Evolutionary conservation across 2,797 vertebrate species (phyloP).

Genomic region (Peromyscus nudipes): DNA sequence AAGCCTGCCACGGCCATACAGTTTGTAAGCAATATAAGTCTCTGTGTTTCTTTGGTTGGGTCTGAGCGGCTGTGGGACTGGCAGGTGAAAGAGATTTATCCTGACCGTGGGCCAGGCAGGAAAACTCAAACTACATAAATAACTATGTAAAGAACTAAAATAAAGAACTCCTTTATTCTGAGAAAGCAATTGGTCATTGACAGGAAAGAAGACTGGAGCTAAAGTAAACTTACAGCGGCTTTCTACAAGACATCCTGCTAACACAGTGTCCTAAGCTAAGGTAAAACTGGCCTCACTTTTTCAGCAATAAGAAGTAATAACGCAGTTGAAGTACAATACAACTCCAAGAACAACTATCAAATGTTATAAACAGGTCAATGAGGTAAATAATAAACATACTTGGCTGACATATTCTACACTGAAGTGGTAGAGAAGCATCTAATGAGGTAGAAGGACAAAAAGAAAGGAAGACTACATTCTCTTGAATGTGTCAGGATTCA

Average conservation of each 20-base stretch:
- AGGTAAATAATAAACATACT: background rate
- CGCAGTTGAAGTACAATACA: background rate
- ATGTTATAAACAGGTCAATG: background rate
- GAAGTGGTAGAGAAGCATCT: conserved; percentile 24
- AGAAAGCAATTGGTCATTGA: conserved; percentile 27
- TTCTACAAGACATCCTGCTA: background rate
- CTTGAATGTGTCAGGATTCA: background rate
- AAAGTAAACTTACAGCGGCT: background rate
- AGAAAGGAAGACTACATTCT: background rate
- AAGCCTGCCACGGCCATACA: too few species aligned
- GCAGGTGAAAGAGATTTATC: too few species aligned
- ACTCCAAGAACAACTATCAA: conserved; percentile 12
- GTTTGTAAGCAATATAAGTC: too few species aligned
- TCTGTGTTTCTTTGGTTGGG: too few species aligned
- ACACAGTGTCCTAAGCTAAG: background rate
- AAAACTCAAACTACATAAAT: too few species aligned
- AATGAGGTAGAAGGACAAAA: background rate
- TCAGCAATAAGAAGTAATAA: conserved; percentile 11
- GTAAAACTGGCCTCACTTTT: background rate
- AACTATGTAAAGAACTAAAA: too few species aligned
- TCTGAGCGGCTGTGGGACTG: too few species aligned
- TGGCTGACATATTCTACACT: background rate
- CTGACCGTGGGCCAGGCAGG: too few species aligned
- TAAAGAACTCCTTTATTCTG: background rate
- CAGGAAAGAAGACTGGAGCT: background rate